Percentiles rank a stretch among this genome's conserved stretches.
Evolutionary conservation across 2,888 invertebrate genomes (phyloP).

Genomic region (Dryococelus australis): DNA sequence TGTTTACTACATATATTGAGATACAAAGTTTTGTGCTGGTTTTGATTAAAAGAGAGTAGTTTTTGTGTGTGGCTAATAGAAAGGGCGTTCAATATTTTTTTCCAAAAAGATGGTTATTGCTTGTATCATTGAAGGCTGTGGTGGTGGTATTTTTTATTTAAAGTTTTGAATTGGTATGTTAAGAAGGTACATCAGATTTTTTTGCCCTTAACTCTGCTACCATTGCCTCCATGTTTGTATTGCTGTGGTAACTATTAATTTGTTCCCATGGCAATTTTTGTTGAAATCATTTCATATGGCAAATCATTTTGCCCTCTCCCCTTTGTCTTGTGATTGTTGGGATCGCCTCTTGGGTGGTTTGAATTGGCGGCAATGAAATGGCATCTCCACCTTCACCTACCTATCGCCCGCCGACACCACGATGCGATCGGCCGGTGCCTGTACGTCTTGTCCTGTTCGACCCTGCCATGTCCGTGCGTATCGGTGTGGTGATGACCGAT

Average conservation of each 20-base stretch:
- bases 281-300: slow-evolving; percentile 62
- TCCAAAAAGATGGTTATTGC: slow-evolving; percentile 25
- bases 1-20: background rate
- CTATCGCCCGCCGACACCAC: slow-evolving; percentile 37
- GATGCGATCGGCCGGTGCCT: slow-evolving; percentile 41
- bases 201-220: slow-evolving; percentile 37
- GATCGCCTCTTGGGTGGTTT: slow-evolving; percentile 53
- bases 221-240: slow-evolving; percentile 45
- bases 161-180: slow-evolving; percentile 25
- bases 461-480: slow-evolving; percentile 40
- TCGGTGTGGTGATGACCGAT: slow-evolving; percentile 36
- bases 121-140: slow-evolving; percentile 37
- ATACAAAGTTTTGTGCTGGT: background rate
- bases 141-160: slow-evolving; percentile 35
- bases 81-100: background rate
- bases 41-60: background rate
- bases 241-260: slow-evolving; percentile 45
- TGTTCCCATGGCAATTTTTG: slow-evolving; percentile 46
- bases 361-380: slow-evolving; percentile 46
- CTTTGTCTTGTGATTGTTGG: slow-evolving; percentile 69
- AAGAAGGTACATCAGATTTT: slow-evolving; percentile 33
- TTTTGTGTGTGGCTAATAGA: background rate
- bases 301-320: slow-evolving; percentile 71
- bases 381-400: slow-evolving; percentile 41
- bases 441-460: slow-evolving; percentile 42